phyloP scores from a whole-genome alignment of 2,797 vertebrate species.

The Echeneis naucrates region DNA sequence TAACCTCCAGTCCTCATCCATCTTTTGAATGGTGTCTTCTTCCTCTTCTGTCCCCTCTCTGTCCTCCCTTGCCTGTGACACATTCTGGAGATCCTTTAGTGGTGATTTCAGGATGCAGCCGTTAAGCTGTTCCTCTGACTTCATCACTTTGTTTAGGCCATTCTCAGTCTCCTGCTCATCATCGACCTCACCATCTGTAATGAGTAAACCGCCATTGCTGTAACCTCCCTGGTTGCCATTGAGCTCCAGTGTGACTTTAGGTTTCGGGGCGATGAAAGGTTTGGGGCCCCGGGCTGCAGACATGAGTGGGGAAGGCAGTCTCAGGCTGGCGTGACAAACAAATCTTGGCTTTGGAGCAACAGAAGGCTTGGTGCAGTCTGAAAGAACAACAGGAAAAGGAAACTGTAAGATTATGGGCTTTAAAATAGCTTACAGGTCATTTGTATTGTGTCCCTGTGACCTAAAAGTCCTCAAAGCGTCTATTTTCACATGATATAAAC shows the following conservation, averaged over 20 bases:
- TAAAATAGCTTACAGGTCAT: constrained; percentile 77
- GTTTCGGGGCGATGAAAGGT: constrained; percentile 92
- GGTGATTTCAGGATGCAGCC: constrained; percentile 34
- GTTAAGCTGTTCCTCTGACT: constrained; percentile 36
- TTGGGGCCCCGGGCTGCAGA: constrained; percentile 89
- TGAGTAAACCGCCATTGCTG: constrained; percentile 78
- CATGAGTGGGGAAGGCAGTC: constrained; percentile 81
- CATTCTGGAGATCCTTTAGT: constrained; percentile 33
- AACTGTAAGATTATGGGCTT: constrained; percentile 79
- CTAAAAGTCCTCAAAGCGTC: constrained; percentile 47
- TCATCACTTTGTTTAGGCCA: constrained; percentile 27
- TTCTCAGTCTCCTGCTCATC: constrained; percentile 76
- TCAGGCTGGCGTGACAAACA: constrained; percentile 81
- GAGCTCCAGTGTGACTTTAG: constrained; percentile 82
- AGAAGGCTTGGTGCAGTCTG: constrained; percentile 91
- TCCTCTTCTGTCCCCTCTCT: constrained; percentile 47
- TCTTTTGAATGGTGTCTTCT: constrained; percentile 59
- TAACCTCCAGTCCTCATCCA: constrained; percentile 75
- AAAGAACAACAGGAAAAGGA: constrained; percentile 84
- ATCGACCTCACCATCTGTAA: constrained; percentile 75
- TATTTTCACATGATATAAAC: neutral
- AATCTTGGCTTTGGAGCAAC: constrained; percentile 91
- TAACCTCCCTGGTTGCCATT: constrained; percentile 83
- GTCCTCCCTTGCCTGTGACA: constrained; percentile 30
- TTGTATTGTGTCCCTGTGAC: constrained; percentile 66